Base-by-base conservation (phyloP, 2,113 vertebrate genomes). In the Atrichornis clamosus region DNA sequence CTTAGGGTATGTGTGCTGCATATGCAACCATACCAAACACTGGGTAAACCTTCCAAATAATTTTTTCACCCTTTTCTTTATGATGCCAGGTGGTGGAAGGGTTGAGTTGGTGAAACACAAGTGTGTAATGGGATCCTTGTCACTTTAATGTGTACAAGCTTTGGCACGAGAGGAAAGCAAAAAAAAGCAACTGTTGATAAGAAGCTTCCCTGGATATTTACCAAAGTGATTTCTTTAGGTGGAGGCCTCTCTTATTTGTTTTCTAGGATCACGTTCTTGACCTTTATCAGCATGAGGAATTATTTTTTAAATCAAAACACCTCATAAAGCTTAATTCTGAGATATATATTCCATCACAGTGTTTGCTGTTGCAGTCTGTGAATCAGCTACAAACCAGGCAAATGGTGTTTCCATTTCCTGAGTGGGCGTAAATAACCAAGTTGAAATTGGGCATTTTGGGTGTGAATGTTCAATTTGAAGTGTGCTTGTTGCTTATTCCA, bases 401-500 rank as follows among this genome's bases (percentile, higher is more conserved):
- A 79, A 50, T 0, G 12, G 44, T 3, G 10, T 28, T 58, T 41
- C 53, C 46, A 35, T 44, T 70, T 89, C 70, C 77, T 39, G 32
- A 30, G 9, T 20, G 22, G n/a, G 60, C 13, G 1, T 11, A 32
- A 46, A 5, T 2, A 69, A 23, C 84, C 17, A 7, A 35, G 28
- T 2, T 11, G 44, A 53, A 46, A 55, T 3, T 2, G 56, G 44
- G 49, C 44, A 27, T 56, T 78, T 55, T 0, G 3, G 22, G 64
- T 37, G 0, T 13, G 50, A 55, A 35, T 9, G 23, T 21, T 67
- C 59, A 26, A 9, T 35, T 3, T 42, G 15, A 33, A 58, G 41
- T 0, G 0, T 3, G 4, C 11, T 46, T 27, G 8, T 18, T 28
- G 35, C 53, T 9, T 2, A 9, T 24, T 46, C 33, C 10, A 11